Percentiles rank a stretch among this genome's conserved stretches.
These are phyloP conservation scores for Rhynchonycteris naso DNA, from an alignment of 2,797 vertebrate species.

Conservation along the genomic window DNA sequence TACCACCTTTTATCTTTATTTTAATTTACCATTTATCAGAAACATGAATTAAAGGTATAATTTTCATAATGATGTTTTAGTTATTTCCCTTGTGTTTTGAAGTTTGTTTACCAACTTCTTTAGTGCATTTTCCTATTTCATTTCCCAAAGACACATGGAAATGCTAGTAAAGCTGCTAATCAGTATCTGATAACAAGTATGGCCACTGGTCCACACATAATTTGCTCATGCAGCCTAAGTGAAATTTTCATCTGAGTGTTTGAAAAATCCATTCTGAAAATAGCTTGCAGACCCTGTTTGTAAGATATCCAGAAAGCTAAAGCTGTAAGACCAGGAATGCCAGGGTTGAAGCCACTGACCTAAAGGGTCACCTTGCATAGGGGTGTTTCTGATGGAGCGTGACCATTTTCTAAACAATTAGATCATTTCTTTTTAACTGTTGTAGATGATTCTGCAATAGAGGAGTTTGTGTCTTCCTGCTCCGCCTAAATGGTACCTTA, in stretches of 20 bases:
- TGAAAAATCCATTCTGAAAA: background rate
- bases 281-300: background rate
- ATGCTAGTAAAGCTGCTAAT: background rate
- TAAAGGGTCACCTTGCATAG: background rate
- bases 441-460: background rate
- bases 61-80: background rate
- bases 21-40: constrained; percentile 15
- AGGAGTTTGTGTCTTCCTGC: background rate
- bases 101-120: background rate
- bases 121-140: background rate
- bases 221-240: background rate
- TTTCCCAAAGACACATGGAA: background rate
- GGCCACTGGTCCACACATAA: background rate
- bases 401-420: background rate
- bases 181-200: background rate
- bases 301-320: background rate
- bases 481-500: constrained; percentile 16
- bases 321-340: background rate
- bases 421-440: background rate
- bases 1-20: background rate
- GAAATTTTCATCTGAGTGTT: background rate
- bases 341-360: background rate
- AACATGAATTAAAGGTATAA: background rate
- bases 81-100: background rate
- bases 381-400: background rate